These are phyloP conservation scores for Campylorhamphus procurvoides DNA, from an alignment of 2,113 vertebrate species.

Conservation along the genomic window DNA sequence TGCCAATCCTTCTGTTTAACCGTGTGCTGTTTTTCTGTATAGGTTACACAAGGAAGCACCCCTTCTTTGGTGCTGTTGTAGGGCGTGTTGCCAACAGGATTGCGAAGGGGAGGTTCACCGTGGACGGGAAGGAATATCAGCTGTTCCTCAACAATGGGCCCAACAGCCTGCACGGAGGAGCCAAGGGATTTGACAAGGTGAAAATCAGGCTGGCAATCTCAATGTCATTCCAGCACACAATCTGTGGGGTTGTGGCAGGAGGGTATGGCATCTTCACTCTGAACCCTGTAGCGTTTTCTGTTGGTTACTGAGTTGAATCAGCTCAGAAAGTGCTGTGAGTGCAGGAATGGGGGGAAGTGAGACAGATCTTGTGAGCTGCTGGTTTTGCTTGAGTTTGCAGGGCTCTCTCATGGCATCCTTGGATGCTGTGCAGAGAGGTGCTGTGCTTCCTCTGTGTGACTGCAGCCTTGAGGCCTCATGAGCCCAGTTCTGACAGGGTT, in stretches of 20 bases:
- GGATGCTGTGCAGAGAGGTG: not conserved
- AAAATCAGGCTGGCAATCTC: not conserved
- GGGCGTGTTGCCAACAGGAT: slow-evolving; percentile 94
- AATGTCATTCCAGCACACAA: not conserved
- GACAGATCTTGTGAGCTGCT: not conserved
- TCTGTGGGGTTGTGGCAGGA: not conserved
- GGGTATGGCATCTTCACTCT: not conserved
- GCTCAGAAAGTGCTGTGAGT: not conserved
- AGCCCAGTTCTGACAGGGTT: not conserved
- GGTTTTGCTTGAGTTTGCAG: not conserved
- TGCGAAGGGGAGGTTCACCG: slow-evolving; percentile 78
- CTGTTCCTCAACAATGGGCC: slow-evolving; percentile 88
- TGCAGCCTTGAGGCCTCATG: not conserved
- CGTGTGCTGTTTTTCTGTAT: not conserved
- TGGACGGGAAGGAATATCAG: slow-evolving; percentile 82
- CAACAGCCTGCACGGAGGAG: slow-evolving; percentile 91
- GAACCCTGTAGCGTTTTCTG: not conserved
- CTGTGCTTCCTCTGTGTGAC: not conserved
- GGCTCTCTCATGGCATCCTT: not conserved
- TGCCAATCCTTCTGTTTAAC: not conserved
- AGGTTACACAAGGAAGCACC: slow-evolving; percentile 87
- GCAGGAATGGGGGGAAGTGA: not conserved
- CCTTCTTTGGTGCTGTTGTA: slow-evolving; percentile 87
- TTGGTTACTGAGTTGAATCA: not conserved
- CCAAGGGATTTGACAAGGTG: slow-evolving; percentile 92